phyloP scores from a whole-genome alignment of 2,113 vertebrate genomes.

The Saccopteryx bilineata region DNA sequence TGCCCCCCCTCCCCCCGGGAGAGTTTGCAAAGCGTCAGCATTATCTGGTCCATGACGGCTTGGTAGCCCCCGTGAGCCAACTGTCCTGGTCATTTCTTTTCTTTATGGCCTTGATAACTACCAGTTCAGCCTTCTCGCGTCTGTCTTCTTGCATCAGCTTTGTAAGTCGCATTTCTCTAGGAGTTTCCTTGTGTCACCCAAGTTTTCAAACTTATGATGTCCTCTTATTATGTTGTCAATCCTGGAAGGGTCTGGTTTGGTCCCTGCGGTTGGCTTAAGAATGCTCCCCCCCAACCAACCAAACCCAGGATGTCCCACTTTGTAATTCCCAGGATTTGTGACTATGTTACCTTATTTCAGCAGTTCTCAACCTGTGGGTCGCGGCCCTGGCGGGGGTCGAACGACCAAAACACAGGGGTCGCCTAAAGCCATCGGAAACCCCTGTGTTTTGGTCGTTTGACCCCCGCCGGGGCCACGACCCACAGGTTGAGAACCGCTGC shows the following conservation, averaged over 20 bases:
- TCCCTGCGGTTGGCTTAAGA: background rate
- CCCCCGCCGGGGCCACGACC: no score
- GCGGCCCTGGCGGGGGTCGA: no score
- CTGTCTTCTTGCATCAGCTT: background rate
- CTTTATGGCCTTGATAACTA: background rate
- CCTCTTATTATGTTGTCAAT: background rate
- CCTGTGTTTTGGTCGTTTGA: no score
- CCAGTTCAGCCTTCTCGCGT: background rate
- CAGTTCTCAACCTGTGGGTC: no score
- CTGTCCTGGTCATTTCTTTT: background rate
- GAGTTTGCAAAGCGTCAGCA: background rate
- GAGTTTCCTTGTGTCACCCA: background rate
- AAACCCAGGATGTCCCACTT: rapidly evolving
- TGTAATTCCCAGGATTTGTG: background rate
- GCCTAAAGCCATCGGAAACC: no score
- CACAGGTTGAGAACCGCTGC: background rate
- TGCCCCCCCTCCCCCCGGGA: background rate
- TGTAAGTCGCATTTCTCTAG: background rate
- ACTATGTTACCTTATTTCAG: background rate
- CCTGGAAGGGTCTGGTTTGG: background rate
- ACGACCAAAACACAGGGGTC: no score
- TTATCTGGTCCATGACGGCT: background rate
- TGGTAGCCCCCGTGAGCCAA: background rate
- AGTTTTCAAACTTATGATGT: background rate
- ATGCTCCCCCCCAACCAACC: rapidly evolving